phyloP scores from a whole-genome alignment of 2,888 invertebrate species.

The Epinotia demarniana region DNA sequence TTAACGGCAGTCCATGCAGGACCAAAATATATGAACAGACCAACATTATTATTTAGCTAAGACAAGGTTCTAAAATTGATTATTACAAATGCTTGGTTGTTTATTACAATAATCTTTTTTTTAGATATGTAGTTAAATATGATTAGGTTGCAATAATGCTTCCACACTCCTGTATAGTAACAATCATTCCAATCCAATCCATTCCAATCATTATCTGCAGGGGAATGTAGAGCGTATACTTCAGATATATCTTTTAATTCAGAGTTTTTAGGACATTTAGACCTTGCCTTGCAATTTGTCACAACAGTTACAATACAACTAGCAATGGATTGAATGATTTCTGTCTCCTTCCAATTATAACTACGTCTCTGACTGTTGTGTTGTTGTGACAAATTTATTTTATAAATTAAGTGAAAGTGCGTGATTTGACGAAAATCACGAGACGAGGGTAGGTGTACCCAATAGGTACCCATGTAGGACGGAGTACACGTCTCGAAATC shows the following conservation, averaged over 20 bases:
- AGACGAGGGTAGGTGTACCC: background rate
- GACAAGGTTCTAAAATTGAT: conserved; percentile 1
- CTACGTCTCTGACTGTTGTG: too few relatives aligned
- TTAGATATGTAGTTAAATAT: conserved; percentile 15
- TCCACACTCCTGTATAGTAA: too few relatives aligned
- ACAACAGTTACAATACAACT: too few relatives aligned
- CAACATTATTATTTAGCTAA: background rate
- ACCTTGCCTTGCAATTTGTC: too few relatives aligned
- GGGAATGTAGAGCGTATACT: too few relatives aligned
- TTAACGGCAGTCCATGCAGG: background rate
- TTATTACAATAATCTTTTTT: background rate
- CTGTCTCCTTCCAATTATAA: too few relatives aligned
- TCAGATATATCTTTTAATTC: too few relatives aligned
- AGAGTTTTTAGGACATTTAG: too few relatives aligned
- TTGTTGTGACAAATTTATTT: too few relatives aligned
- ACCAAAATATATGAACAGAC: background rate
- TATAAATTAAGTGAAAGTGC: too few relatives aligned
- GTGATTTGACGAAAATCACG: background rate
- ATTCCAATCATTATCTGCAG: background rate
- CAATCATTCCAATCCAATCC: background rate
- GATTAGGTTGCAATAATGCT: background rate
- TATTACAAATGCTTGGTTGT: background rate
- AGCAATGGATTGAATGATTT: too few relatives aligned
- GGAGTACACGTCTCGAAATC: conserved; percentile 4
- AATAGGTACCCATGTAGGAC: background rate